Percentiles rank a stretch among this genome's conserved stretches.
These are phyloP conservation scores for Xenentodon cancila DNA, from an alignment of 2,797 vertebrate genomes.

Conservation along the genomic window DNA sequence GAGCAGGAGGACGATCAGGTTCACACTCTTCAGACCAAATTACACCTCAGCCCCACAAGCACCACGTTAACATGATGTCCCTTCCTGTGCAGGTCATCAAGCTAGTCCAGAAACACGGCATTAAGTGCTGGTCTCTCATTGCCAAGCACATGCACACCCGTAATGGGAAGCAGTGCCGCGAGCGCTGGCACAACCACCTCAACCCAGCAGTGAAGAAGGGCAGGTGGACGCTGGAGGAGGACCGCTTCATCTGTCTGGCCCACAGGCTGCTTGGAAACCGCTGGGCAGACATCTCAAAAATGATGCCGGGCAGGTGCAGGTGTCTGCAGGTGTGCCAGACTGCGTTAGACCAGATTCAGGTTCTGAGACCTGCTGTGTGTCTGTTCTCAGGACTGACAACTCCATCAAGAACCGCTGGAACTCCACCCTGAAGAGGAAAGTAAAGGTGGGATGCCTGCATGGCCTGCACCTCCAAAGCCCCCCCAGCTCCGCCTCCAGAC, in stretches of 20 bases:
- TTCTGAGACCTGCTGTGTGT: background rate
- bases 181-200: slow-evolving; percentile 99
- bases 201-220: slow-evolving; percentile 97
- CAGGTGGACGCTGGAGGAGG: slow-evolving; percentile 95
- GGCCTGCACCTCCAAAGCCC: slow-evolving; percentile 22
- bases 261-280: slow-evolving; percentile 95
- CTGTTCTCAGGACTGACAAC: slow-evolving; percentile 90
- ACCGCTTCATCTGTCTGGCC: slow-evolving; percentile 92
- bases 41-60: background rate
- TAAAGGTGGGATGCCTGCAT: slow-evolving; percentile 89
- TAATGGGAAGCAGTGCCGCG: slow-evolving; percentile 97
- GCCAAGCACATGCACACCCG: slow-evolving; percentile 94
- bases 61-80: slow-evolving; percentile 9
- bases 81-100: slow-evolving; percentile 86
- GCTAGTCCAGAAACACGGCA: slow-evolving; percentile 92
- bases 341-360: too few species aligned
- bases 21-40: slow-evolving; percentile 35
- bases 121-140: slow-evolving; percentile 96
- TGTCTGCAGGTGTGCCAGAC: background rate
- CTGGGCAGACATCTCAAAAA: slow-evolving; percentile 97
- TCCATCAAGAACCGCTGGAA: slow-evolving; percentile 99
- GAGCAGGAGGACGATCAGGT: slow-evolving; percentile 95
- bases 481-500: slow-evolving; percentile 6
- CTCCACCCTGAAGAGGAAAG: slow-evolving; percentile 95
- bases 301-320: slow-evolving; percentile 92